Percentiles rank a stretch among this genome's conserved stretches.
Conservation (phyloP, 2,113 vertebrate genomes). For the Burhinus oedicnemus region DNA sequence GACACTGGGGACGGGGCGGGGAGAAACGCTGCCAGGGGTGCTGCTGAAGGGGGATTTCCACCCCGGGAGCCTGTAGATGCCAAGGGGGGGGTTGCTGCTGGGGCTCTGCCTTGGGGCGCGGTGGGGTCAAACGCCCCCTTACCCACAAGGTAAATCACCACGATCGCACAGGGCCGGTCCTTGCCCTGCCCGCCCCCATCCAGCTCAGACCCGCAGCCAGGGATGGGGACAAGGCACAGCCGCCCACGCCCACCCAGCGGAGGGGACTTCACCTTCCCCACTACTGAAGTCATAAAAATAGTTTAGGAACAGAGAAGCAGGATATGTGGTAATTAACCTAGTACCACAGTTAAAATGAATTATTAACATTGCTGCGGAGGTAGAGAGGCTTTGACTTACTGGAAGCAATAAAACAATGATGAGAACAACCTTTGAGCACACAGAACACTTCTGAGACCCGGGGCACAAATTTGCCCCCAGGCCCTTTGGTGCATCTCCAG, state of each 20-base stretch:
- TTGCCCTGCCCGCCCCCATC: not conserved
- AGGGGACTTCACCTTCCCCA: not conserved
- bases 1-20: rapidly evolving
- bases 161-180: not conserved
- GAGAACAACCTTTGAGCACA: not conserved
- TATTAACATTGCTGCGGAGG: not conserved
- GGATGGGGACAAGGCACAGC: not conserved
- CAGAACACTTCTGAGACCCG: not conserved
- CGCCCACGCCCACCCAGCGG: rapidly evolving
- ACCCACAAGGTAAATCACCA: rapidly evolving
- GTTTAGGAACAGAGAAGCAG: not conserved
- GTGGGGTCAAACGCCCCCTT: not conserved
- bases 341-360: not conserved
- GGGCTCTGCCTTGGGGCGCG: not conserved
- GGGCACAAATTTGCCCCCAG: not conserved
- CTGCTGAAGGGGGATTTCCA: not conserved
- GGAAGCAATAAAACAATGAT: not conserved
- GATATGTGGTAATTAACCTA: not conserved
- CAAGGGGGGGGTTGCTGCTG: no score
- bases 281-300: not conserved
- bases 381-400: not conserved
- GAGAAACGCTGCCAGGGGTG: no score
- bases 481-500: rapidly evolving
- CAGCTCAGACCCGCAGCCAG: not conserved
- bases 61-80: not conserved